Base-by-base conservation (phyloP, 2,113 vertebrate genomes). In the Rhinichthys klamathensis region DNA sequence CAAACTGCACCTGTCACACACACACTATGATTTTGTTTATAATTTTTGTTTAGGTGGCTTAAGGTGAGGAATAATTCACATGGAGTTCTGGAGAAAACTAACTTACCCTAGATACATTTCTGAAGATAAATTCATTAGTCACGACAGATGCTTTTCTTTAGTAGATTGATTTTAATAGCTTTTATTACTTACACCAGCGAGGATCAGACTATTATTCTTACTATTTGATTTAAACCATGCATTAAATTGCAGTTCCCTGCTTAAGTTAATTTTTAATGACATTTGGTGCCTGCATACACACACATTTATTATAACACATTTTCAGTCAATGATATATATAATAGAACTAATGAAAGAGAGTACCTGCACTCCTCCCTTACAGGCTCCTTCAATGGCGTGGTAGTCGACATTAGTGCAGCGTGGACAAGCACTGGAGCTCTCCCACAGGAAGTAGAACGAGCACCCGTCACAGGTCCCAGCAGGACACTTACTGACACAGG, bases 401-500 rank as follows among this genome's bases (percentile, higher is more conserved):
- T 97, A 98, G 91, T 99, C 97, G 51, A 93, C 94, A 35, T 95
- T 93, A 0, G 96, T 96, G 90, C 98, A 99, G 49, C 96, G 95
- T n/a, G 97, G 98, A 86, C 98, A 99, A 12, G 97, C 97, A 78
- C 96, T 97, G 0, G 95, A 94, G 82, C 97, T 98, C 91, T 99
- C 96, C 98, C 98, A 99, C 5, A 99, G 85, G 80, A 99, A 99
- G 89, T 96, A 91, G 91, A 99, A 99, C 0, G 93, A 94, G 89
- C 98, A 99, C 35, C 98, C 97, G 65, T 99, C 96, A 0, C 98
- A 99, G 6, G 98, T 99, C 49, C 97, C 98, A 0, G 96, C 97
- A 0, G 97, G 97, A 82, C 98, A 99, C 72, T 88, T 92, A 87
- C 97, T 99, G 86, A 8, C 38, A 89, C 0, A 85, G 69, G 75